Evolutionary conservation across 2,888 invertebrate genomes (phyloP).

Genomic region (Sarcophaga caerulescens): DNA sequence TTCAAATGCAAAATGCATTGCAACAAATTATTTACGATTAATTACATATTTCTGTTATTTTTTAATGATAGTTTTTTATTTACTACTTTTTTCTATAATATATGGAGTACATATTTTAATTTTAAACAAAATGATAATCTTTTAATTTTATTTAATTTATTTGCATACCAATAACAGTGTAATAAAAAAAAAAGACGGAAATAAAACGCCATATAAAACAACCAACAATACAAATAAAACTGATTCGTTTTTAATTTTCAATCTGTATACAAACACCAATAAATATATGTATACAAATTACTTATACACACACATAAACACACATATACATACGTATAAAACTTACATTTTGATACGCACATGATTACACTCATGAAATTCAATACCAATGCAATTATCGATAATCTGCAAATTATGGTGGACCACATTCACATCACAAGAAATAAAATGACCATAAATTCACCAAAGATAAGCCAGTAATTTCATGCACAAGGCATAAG

Average conservation of each 20-base stretch:
- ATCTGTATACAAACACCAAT: slow-evolving; percentile 31
- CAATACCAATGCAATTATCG: slow-evolving; percentile 17
- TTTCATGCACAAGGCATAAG: no score
- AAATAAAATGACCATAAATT: no score
- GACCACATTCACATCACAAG: no score
- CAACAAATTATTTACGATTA: slow-evolving; percentile 58
- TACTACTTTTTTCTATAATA: not conserved
- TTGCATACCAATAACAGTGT: slow-evolving; percentile 18
- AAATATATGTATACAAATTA: slow-evolving; percentile 17
- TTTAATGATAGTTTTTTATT: no score
- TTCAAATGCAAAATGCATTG: slow-evolving; percentile 14
- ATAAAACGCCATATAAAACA: no score
- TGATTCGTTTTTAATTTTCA: slow-evolving; percentile 32
- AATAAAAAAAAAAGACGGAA: no score
- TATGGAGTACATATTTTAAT: not conserved
- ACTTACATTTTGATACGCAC: not conserved
- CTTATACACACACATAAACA: not conserved
- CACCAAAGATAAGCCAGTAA: no score
- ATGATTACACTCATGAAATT: not conserved
- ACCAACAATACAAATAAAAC: slow-evolving; percentile 1
- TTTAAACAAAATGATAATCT: slow-evolving; percentile 43
- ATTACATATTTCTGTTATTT: slow-evolving; percentile 46
- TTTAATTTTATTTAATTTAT: slow-evolving; percentile 62
- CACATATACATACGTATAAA: not conserved
- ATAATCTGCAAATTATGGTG: not conserved